Evolutionary conservation across 2,888 invertebrate genomes (phyloP), one percentile per base, ranked within the genome.

Genomic region (Drosophila villosipedis): DNA sequence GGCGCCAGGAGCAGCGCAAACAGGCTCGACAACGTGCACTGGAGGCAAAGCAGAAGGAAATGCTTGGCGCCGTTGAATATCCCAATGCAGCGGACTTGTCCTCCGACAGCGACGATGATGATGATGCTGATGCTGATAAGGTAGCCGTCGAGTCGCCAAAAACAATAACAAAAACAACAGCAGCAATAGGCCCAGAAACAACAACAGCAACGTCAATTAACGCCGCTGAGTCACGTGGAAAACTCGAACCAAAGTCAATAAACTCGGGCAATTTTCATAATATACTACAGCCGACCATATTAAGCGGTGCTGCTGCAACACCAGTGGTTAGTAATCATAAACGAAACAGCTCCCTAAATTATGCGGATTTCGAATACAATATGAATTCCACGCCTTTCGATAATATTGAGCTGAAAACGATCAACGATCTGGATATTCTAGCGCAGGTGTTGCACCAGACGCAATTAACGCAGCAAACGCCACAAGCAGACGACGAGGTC

Each of bases 361-460:
- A 94, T 91, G 96, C 96, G 76, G 98, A 98, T 93, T 98, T 98
- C 94, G 98, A 98, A 93, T 96, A 96, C 91, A 98, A 98, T 91
- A 84, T 91, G 85, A 97, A 97, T 59, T 97, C 97, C 63, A 98
- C 97, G 92, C 98, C 98, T 0, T 98, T 98, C 94, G 98, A 98
- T 94, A 97, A 97, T 94, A 96, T 98, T 93, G 98, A 97, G 94
- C 93, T 98, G 62, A 97, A 98, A 93, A 97, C 97, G 50, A 96
- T 98, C 70, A 98, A 98, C 94, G 98, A 98, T 91, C 96, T 98
- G 95, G 98, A 97, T 93, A 96, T 97, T 92, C 94, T 98, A 77
- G 98, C 98, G 19, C 96, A 97, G 93, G 97, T 98, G 54, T 92
- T 96, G 93, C 95, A 91, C 91, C 91, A 92, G 75, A 92, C 92